phyloP scores from a whole-genome alignment of 2,797 vertebrate genomes.

The Tenualosa ilisha region DNA sequence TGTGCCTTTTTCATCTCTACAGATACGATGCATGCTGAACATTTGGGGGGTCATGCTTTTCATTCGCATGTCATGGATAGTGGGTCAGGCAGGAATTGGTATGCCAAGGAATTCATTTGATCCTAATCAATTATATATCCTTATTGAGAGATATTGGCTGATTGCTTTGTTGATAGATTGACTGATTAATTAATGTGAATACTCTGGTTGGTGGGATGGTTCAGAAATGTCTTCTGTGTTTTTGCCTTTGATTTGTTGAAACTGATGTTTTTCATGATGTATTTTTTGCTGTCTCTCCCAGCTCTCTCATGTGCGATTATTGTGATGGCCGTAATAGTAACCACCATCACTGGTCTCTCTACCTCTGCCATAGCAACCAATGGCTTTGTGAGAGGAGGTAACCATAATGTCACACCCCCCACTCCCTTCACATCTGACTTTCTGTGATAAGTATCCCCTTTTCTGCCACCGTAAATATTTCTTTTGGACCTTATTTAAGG shows the following conservation, averaged over 20 bases:
- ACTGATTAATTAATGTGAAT: background rate
- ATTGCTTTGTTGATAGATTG: background rate
- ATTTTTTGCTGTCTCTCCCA: conserved; percentile 55
- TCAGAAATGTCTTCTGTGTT: too few species aligned
- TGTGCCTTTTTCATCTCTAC: conserved; percentile 37
- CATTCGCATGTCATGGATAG: conserved; percentile 96
- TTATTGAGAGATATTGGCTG: background rate
- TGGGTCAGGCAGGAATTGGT: conserved; percentile 97
- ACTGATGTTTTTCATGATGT: background rate
- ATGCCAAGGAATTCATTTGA: conserved; percentile 39
- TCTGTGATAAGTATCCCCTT: too few species aligned
- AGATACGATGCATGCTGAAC: conserved; percentile 97
- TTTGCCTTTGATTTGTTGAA: background rate
- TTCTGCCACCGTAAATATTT: too few species aligned
- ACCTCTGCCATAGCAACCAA: conserved; percentile 97
- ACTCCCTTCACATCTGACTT: too few species aligned
- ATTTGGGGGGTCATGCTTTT: conserved; percentile 99
- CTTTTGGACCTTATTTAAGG: conserved; percentile 64
- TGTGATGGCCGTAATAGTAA: conserved; percentile 91
- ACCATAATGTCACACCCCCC: conserved; percentile 34
- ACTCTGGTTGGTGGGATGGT: too few species aligned
- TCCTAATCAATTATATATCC: background rate
- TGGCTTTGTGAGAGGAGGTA: conserved; percentile 96
- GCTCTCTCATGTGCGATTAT: conserved; percentile 88
- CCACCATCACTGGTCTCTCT: conserved; percentile 94